Percentiles rank a stretch among this genome's conserved stretches.
phyloP scores from a whole-genome alignment of 2,113 vertebrate genomes.

The Spea multiplicata region DNA sequence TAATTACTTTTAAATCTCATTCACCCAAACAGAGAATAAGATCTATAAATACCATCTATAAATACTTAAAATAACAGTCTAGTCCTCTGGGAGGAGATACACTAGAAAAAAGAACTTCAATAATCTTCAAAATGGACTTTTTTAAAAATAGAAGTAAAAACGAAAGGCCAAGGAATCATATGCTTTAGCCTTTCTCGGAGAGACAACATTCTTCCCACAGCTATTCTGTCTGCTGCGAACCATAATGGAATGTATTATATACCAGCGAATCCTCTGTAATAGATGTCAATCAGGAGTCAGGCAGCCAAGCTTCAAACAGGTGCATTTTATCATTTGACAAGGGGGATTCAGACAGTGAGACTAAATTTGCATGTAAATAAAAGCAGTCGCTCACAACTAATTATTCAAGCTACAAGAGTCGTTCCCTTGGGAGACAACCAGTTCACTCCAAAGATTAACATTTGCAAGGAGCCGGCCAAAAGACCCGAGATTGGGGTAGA shows the following conservation, averaged over 20 bases:
- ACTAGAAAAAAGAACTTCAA: neutral
- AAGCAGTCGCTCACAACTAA: neutral
- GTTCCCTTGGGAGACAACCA: conserved; percentile 19
- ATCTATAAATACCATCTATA: too few species aligned
- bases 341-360: conserved; percentile 23
- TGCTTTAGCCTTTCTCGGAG: conserved; percentile 1
- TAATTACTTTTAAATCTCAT: too few species aligned
- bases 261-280: neutral
- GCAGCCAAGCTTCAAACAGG: neutral
- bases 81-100: too few species aligned
- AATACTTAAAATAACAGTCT: too few species aligned
- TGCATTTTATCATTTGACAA: conserved; percentile 21
- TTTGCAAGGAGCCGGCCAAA: neutral
- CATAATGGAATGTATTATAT: conserved; percentile 17
- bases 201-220: conserved; percentile 21
- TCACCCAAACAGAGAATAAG: too few species aligned
- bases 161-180: too few species aligned
- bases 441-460: conserved; percentile 10
- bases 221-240: conserved; percentile 12
- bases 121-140: too few species aligned
- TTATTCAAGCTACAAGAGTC: conserved; percentile 13
- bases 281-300: neutral
- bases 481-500: too few species aligned
- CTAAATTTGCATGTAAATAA: conserved; percentile 32
- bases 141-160: too few species aligned